Conservation (phyloP, 2,888 invertebrate genomes). For the Pachliopta kotzebuea region DNA sequence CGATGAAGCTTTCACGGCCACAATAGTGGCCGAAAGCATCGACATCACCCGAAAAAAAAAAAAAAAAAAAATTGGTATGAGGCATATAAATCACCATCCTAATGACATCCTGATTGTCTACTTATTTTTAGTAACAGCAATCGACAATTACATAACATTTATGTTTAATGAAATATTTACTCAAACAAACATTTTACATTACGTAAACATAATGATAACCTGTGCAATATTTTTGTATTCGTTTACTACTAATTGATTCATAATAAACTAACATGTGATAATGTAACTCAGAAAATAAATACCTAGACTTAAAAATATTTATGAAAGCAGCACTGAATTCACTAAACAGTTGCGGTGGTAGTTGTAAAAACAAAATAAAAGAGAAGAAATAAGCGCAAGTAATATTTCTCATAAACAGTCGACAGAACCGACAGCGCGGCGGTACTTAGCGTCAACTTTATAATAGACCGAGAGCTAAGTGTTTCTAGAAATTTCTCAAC, state of each 20-base stretch:
- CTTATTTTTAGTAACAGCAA: no score
- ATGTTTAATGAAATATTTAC: not conserved
- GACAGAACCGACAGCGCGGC: slow-evolving; percentile 16
- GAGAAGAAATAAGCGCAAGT: slow-evolving; percentile 10
- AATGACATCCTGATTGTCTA: no score
- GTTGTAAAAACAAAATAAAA: slow-evolving; percentile 14
- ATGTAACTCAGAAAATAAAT: not conserved
- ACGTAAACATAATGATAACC: not conserved
- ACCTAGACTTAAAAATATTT: not conserved
- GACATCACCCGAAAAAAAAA: no score
- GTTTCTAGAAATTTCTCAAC: slow-evolving; percentile 27
- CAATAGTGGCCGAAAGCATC: no score
- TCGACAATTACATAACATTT: not conserved
- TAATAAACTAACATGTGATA: no score
- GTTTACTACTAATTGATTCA: no score
- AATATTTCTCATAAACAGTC: slow-evolving; percentile 26
- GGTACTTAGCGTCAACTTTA: slow-evolving; percentile 28
- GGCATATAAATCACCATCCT: no score
- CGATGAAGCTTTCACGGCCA: no score
- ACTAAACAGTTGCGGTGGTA: not conserved
- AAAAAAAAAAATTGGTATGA: no score
- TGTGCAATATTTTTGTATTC: no score
- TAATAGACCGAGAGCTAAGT: slow-evolving; percentile 28
- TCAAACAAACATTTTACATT: not conserved
- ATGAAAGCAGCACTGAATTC: not conserved